Evolutionary conservation across 1,140 invertebrate genomes (phyloP).

Genomic region (Latrodectus geometricus): DNA sequence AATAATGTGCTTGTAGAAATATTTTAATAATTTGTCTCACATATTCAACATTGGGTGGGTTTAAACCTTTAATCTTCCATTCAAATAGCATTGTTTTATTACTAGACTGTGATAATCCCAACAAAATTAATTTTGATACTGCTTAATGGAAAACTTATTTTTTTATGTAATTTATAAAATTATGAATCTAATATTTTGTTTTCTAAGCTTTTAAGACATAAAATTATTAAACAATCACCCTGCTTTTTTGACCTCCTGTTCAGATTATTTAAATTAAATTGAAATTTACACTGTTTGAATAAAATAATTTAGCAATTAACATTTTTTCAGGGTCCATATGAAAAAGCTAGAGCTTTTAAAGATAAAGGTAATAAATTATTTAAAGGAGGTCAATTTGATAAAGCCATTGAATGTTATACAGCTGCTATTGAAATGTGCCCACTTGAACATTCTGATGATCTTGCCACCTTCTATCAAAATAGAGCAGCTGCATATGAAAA

Average conservation of each 20-base stretch:
- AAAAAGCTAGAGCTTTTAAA: constrained; percentile 82
- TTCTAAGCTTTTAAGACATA: background rate
- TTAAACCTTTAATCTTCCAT: too few relatives aligned
- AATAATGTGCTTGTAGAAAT: too few relatives aligned
- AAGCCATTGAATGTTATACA: constrained; percentile 88
- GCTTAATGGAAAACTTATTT: too few relatives aligned
- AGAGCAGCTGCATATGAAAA: constrained; percentile 94
- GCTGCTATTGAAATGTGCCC: constrained; percentile 90
- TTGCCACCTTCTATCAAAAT: constrained; percentile 95
- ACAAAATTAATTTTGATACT: too few relatives aligned
- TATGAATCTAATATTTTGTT: background rate
- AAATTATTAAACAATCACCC: background rate
- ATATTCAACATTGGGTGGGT: too few relatives aligned
- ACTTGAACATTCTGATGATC: constrained; percentile 76
- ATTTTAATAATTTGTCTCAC: too few relatives aligned
- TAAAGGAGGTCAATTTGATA: constrained; percentile 85
- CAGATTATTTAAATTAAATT: background rate
- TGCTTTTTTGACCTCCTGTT: background rate
- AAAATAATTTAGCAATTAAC: constrained; percentile 4
- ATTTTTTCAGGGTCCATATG: constrained; percentile 73
- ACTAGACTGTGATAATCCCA: too few relatives aligned
- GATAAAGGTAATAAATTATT: constrained; percentile 89
- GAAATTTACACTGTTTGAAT: background rate
- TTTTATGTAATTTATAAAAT: background rate
- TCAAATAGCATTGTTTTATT: too few relatives aligned